Percentiles rank a stretch among this genome's conserved stretches.
Evolutionary conservation across 2,113 vertebrate species (phyloP).

Genomic region (Lipophrys pholis): DNA sequence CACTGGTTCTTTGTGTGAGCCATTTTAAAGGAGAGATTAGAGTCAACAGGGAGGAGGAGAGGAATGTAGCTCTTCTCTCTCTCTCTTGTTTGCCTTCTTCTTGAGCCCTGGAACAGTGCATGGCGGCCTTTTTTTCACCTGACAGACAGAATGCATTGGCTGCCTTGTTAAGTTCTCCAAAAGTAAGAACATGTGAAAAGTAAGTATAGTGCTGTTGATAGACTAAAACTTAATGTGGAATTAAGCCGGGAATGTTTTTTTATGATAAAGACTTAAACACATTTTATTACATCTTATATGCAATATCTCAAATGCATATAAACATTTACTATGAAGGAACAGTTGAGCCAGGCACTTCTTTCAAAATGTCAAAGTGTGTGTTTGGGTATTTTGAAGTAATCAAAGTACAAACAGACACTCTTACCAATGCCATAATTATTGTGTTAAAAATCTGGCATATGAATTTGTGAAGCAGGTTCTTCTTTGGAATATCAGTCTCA

Average conservation of each 20-base stretch:
- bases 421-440: too few relatives aligned
- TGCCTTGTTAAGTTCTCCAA: constrained; percentile 37
- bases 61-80: constrained; percentile 74
- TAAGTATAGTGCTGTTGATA: background rate
- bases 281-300: too few relatives aligned
- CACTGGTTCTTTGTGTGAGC: constrained; percentile 80
- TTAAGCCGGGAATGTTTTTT: background rate
- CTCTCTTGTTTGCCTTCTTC: constrained; percentile 49
- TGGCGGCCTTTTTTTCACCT: constrained; percentile 34
- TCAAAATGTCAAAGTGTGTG: too few relatives aligned
- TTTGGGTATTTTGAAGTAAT: too few relatives aligned
- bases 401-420: too few relatives aligned
- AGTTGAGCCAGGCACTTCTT: too few relatives aligned
- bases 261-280: background rate
- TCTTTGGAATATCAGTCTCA: too few relatives aligned
- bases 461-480: too few relatives aligned
- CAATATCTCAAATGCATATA: too few relatives aligned
- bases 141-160: constrained; percentile 43
- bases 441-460: too few relatives aligned
- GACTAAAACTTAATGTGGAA: background rate
- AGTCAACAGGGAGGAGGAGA: constrained; percentile 83
- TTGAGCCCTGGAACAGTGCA: constrained; percentile 29
- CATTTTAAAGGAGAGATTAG: constrained; percentile 85
- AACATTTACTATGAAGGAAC: too few relatives aligned
- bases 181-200: constrained; percentile 6